A percentile compares a stretch with the other conserved stretches of the same genome.
Conservation (phyloP, 2,797 vertebrate species). For the Labroides dimidiatus region DNA sequence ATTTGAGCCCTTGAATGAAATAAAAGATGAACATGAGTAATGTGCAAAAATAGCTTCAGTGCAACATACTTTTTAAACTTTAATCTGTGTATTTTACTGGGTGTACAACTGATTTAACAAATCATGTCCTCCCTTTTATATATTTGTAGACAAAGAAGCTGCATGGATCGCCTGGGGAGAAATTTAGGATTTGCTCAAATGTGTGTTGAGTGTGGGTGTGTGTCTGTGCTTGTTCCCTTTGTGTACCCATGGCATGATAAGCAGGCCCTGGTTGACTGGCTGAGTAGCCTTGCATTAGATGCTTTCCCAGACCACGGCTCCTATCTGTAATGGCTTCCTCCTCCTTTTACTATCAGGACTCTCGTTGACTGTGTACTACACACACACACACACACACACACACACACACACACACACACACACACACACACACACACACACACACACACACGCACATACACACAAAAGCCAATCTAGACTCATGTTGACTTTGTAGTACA, state of each 20-base stretch:
- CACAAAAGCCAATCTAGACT: constrained; percentile 43
- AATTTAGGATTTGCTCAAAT: neutral
- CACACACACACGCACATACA: neutral
- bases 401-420: neutral
- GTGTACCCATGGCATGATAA: constrained; percentile 64
- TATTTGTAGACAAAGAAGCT: constrained; percentile 41
- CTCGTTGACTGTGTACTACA: constrained; percentile 53
- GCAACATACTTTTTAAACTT: neutral
- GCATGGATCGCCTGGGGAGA: constrained; percentile 27
- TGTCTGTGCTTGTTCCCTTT: constrained; percentile 26
- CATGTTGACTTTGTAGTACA: constrained; percentile 49
- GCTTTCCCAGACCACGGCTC: constrained; percentile 46
- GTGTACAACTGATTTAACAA: constrained; percentile 3
- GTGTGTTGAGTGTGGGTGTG: constrained; percentile 12
- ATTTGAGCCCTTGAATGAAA: neutral
- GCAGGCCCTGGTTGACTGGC: constrained; percentile 62
- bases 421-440: too few relatives aligned
- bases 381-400: constrained; percentile 13
- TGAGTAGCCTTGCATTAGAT: constrained; percentile 58
- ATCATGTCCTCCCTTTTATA: constrained; percentile 18
- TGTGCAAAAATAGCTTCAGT: neutral
- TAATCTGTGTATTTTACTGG: neutral
- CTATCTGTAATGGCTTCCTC: constrained; percentile 75
- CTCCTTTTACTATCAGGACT: constrained; percentile 56
- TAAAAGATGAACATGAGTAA: neutral